These are phyloP conservation scores for Mormoops blainvillei DNA, from an alignment of 2,113 vertebrate genomes.

Conservation along the genomic window DNA sequence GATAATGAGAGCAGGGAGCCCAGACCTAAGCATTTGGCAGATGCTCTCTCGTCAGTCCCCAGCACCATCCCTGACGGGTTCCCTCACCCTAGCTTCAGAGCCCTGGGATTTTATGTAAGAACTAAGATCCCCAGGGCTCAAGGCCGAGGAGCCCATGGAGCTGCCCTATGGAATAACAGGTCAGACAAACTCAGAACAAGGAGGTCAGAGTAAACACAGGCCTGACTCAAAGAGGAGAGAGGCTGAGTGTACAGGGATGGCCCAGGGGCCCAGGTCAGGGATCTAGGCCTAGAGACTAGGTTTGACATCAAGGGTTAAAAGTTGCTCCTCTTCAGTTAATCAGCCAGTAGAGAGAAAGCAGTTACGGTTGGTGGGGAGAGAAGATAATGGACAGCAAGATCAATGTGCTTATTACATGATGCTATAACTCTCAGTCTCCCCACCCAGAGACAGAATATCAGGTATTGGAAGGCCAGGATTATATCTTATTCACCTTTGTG, in stretches of 20 bases:
- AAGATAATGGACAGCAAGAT: neutral
- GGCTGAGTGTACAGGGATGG: neutral
- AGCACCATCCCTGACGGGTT: neutral
- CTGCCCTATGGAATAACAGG: neutral
- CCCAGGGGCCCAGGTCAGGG: neutral
- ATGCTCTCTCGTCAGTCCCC: neutral
- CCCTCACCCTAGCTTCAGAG: neutral
- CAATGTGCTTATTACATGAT: neutral
- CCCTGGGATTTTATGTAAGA: neutral
- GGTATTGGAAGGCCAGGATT: neutral
- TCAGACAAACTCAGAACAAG: neutral
- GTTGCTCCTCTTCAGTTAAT: neutral
- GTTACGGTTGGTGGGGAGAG: neutral
- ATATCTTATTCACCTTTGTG: neutral
- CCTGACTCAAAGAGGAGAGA: neutral
- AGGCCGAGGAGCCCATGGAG: neutral
- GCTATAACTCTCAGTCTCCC: neutral
- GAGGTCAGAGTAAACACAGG: neutral
- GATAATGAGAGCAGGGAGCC: neutral
- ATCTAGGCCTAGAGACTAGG: neutral
- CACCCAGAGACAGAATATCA: neutral
- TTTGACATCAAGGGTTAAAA: neutral
- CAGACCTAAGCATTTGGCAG: neutral
- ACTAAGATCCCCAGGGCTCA: neutral
- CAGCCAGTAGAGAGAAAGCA: neutral